phyloP scores from a whole-genome alignment of 2,113 vertebrate genomes.

The Antechinus flavipes region DNA sequence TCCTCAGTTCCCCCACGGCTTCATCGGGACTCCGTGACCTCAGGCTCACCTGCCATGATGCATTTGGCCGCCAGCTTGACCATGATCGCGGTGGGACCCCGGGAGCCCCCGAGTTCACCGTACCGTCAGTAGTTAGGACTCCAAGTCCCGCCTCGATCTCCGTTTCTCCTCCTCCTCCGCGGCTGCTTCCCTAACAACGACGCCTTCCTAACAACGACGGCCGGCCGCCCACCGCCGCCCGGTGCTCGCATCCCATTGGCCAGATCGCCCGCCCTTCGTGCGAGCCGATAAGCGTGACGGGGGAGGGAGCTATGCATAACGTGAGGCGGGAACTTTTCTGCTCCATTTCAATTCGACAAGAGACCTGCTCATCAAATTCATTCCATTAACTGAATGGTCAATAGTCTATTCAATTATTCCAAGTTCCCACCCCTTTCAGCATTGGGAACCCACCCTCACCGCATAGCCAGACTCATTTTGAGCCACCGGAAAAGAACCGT shows the following conservation, averaged over 20 bases:
- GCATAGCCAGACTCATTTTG: background rate
- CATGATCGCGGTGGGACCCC: conserved; percentile 69
- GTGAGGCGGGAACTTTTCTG: background rate
- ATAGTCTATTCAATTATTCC: fast-evolving
- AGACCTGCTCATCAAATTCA: conserved; percentile 18
- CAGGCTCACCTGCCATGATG: conserved; percentile 87
- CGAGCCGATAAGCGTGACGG: background rate
- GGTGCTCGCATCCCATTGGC: conserved; percentile 60
- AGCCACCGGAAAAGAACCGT: background rate
- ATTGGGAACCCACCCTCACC: background rate
- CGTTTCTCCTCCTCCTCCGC: fast-evolving
- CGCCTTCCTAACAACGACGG: fast-evolving
- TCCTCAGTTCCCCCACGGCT: background rate
- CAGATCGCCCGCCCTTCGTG: conserved; percentile 10
- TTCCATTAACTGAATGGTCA: conserved; percentile 20
- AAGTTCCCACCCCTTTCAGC: fast-evolving
- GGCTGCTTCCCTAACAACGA: fast-evolving
- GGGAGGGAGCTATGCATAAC: background rate
- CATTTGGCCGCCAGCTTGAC: conserved; percentile 88
- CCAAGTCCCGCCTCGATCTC: background rate
- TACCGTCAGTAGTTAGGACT: conserved; percentile 1
- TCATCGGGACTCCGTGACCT: background rate
- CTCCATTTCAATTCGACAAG: background rate
- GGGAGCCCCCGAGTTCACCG: background rate
- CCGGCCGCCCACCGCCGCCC: background rate